Base-by-base conservation (phyloP, 92 coral and sea anemone genomes). In the Zoanthus gigantus region DNA sequence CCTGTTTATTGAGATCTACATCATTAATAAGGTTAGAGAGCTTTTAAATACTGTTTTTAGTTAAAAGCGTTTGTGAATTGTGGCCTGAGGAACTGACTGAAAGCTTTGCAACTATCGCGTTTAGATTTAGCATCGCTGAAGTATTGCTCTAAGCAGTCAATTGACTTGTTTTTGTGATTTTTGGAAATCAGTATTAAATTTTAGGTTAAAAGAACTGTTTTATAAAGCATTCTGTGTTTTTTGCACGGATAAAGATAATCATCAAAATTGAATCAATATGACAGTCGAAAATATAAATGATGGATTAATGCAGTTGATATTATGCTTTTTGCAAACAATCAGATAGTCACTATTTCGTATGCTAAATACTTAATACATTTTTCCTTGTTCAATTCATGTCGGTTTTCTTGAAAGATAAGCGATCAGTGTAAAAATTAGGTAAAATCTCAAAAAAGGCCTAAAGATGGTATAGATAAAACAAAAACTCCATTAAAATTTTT, bases 1-100 rank as follows among this genome's bases (percentile, higher is more conserved):
- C 47, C 75, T 16, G 45, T 66, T 81, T 66, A 81, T 52, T 44
- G 85, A 23, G 46, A 44, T 18, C 34, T 17, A 46, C 74, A 45
- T 47, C 66, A 66, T 81, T 50, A 60, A 57, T 18, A 81, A 81
- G 57, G 74, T 46, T 81, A 67, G 75, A 66, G 23, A 32, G 85
- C 85, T 81, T 81, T 81, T 81, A 81, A 81, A 69, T 5, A n/a
- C 56, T 81, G 85, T 46, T 63, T 79, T 81, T 8, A 81, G 58
- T 81, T 81, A 81, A 81, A 44, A 66, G 76, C 56, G 74, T 81
- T 69, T 29, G 4, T 69, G 16, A 69, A 31, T 69, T 66, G 16
- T 81, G 45, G 60, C 85, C 85, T 66, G 42, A 46, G 74, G 85
- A 80, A 80, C 85, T 66, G 45, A 46, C 31, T 11, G 46, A 53